Evolutionary conservation across 1,140 invertebrate genomes (phyloP), one percentile per base, ranked within the genome.

Genomic region (Caenorhabditis latens): DNA sequence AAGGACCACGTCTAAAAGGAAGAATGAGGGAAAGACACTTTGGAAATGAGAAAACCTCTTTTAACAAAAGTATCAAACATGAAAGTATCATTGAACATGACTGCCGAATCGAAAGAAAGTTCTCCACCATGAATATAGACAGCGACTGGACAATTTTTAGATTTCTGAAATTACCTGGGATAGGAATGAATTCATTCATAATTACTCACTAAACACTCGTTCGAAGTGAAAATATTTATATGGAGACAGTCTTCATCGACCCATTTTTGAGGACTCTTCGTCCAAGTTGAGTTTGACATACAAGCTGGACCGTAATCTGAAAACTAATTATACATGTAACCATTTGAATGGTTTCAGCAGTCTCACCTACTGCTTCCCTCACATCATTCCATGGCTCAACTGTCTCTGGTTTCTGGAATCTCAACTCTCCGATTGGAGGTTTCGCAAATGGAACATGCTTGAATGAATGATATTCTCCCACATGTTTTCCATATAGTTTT

Each of bases 381-480:
- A 21, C 50, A 43, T 79, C 84, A 57, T 79, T 42, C 84, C 84
- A 85, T 57, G 46, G 40, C 16, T 71, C 55, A 21, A 40, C 65
- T 16, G 13, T 48, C 42, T 46, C 11, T 32, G 84, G 65, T 21
- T 71, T 40, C 9, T 65, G 63, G 57, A 75, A 85, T 48, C 84
- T 85, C 63, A 85, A 53, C 0, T 32, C 40, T 53, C 84, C 84
- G 7, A 75, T 7, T 19, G 84, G 84, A 55, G 84, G 63, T 43
- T 75, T 53, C 48, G 84, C 84, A 85, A 85, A 85, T 24, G 84
- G 84, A 21, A 85, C 65, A 46, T 85, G 58, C 43, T 75, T 85
- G 43, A 85, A 85, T 32, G 50, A 48, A 57, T 85, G 84, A 79
- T 32, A 65, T 16, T 50, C 24, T 42, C 63, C 50, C 6, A 32